Base-by-base conservation (phyloP, 2,797 vertebrate genomes). In the Sebastes matsubarae region DNA sequence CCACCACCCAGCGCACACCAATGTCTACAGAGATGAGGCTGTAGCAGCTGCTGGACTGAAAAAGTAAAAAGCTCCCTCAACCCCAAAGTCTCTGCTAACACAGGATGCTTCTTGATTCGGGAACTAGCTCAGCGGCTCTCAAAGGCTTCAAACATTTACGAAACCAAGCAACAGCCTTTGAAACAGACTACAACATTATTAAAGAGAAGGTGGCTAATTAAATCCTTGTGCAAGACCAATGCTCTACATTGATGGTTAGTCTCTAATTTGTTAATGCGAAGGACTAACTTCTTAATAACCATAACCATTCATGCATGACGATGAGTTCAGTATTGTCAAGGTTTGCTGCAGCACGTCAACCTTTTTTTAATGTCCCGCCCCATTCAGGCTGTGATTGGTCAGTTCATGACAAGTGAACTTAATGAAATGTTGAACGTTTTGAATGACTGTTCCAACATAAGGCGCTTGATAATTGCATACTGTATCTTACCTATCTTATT, bases 101-200 rank as follows among this genome's bases (percentile, higher is more conserved):
- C 3, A 13, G 50, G 65, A 76, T 50, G 46, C 72, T 52, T 10
- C 63, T 68, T 72, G 68, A 72, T 59, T 82, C 25, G 75, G 64
- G 27, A 74, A 67, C 29, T 72, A 59, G 54, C 71, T 72, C 71
- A 42, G 59, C 70, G 65, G 25, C 67, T 75, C 59, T 64, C 52
- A 13, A 68, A 84, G 67, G 24, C 52, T 75, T 81, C 7, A 83
- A 64, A 83, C 30, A 73, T 81, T 75, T 65, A 80, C 46, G 55
- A 59, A 68, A 60, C 50, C 18, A 38, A 72, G 75, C 22, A 64
- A 73, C 65, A 77, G 64, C 58, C 77, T 61, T 72, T 46, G 60
- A 72, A 86, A 82, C 54, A 68, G 67, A 74, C 65, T 52, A 58
- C 42, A 77, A 68, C 82, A 82, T 83, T 77, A 82, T 79, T 84